These are phyloP conservation scores for Elaphurus davidianus DNA, from an alignment of 2,113 vertebrate species.

Conservation along the genomic window DNA sequence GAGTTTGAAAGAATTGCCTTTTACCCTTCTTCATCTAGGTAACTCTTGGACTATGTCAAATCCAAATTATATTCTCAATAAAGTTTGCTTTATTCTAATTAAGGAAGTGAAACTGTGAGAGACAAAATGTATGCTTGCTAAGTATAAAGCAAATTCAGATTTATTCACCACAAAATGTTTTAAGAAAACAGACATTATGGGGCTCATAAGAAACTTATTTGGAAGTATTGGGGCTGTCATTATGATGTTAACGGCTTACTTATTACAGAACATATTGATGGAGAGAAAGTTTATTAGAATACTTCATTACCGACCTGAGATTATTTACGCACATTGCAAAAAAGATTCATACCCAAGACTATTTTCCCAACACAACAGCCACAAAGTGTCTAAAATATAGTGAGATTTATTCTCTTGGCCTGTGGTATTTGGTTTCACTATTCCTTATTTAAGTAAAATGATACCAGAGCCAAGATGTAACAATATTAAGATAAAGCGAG, in stretches of 20 bases:
- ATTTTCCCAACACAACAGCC: background rate
- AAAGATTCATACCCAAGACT: background rate
- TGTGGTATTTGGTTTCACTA: background rate
- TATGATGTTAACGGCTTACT: background rate
- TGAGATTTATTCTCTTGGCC: background rate
- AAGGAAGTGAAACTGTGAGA: background rate
- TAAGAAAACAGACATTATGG: background rate
- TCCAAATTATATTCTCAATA: background rate
- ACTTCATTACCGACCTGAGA: background rate
- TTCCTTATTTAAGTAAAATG: background rate
- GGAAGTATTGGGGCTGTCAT: background rate
- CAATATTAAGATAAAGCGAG: background rate
- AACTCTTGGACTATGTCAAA: background rate
- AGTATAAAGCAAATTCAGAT: background rate
- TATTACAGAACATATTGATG: background rate
- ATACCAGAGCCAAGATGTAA: background rate
- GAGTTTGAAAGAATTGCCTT: background rate
- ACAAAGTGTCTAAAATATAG: background rate
- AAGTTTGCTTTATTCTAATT: background rate
- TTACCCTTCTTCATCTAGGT: background rate
- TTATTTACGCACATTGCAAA: background rate
- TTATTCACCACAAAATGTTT: background rate
- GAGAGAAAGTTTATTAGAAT: background rate
- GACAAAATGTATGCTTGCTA: background rate
- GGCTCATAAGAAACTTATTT: background rate